Percentiles rank a stretch among this genome's conserved stretches.
phyloP scores from a whole-genome alignment of 2,113 vertebrate genomes.

The Gulo gulo region DNA sequence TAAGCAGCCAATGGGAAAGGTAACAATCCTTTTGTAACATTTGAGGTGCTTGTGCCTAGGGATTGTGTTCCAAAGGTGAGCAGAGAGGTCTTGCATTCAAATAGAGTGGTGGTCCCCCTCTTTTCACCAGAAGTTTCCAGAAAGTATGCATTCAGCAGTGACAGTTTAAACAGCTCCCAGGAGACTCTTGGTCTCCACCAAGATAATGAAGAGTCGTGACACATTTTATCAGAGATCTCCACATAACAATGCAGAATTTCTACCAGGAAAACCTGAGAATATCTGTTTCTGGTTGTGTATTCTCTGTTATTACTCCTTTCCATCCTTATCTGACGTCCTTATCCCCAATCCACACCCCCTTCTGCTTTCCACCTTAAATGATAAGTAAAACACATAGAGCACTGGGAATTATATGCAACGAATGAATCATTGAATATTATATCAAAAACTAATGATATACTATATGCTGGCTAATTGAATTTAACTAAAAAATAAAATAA shows the following conservation, averaged over 20 bases:
- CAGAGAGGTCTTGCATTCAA: constrained; percentile 8
- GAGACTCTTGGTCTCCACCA: not conserved
- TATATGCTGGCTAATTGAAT: too few species aligned
- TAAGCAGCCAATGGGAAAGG: constrained; percentile 12
- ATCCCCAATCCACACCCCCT: too few species aligned
- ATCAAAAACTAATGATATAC: too few species aligned
- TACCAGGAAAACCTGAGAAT: not conserved
- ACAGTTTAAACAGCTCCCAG: not conserved
- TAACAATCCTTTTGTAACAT: not conserved
- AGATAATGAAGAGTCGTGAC: not conserved
- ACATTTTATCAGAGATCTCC: not conserved
- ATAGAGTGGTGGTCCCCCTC: not conserved
- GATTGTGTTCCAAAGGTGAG: constrained; percentile 31
- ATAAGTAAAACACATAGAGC: too few species aligned
- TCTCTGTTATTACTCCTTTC: too few species aligned
- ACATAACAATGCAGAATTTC: not conserved
- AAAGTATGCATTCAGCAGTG: not conserved
- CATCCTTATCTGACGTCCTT: too few species aligned
- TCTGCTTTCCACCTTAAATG: too few species aligned
- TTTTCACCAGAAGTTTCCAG: not conserved
- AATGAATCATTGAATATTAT: too few species aligned
- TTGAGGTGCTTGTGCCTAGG: not conserved
- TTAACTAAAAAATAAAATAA: too few species aligned
- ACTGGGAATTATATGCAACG: too few species aligned
- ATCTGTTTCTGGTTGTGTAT: not conserved